Conservation (phyloP, 2,797 vertebrate genomes). For the Passerculus sandwichensis region DNA sequence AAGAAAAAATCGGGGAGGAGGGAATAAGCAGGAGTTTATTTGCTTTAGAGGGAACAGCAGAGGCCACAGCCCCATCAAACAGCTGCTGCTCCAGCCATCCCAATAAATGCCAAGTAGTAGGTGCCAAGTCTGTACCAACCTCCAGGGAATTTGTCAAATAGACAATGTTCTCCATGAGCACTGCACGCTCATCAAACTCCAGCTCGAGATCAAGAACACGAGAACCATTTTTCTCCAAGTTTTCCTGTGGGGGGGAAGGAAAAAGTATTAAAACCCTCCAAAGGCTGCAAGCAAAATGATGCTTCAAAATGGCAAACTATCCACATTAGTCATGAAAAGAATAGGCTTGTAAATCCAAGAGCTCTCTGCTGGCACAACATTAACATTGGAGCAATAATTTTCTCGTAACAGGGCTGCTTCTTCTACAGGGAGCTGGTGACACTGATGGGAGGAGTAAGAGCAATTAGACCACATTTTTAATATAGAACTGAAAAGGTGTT, state of each 20-base stretch:
- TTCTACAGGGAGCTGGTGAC: constrained; percentile 22
- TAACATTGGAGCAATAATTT: neutral
- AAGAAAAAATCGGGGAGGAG: neutral
- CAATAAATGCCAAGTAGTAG: neutral
- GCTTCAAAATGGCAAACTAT: neutral
- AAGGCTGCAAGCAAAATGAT: neutral
- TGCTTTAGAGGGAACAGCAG: neutral
- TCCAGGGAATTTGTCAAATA: constrained; percentile 96
- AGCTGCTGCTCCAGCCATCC: neutral
- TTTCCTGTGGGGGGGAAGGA: constrained; percentile 80
- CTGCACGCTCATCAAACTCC: constrained; percentile 93
- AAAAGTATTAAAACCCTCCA: neutral
- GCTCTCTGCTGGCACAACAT: constrained; percentile 50
- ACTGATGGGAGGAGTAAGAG: constrained; percentile 30
- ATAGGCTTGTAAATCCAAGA: neutral
- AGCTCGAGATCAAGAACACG: constrained; percentile 91
- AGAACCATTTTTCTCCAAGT: constrained; percentile 91
- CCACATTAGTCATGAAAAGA: neutral
- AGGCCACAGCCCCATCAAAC: neutral
- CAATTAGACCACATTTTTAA: constrained; percentile 46
- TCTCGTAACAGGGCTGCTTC: constrained; percentile 26
- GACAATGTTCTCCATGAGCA: constrained; percentile 92
- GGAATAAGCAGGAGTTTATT: neutral
- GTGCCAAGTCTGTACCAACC: constrained; percentile 71
- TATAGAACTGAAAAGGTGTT: constrained; percentile 24